phyloP scores from a whole-genome alignment of 2,113 vertebrate genomes.

The Terrapene triunguis region DNA sequence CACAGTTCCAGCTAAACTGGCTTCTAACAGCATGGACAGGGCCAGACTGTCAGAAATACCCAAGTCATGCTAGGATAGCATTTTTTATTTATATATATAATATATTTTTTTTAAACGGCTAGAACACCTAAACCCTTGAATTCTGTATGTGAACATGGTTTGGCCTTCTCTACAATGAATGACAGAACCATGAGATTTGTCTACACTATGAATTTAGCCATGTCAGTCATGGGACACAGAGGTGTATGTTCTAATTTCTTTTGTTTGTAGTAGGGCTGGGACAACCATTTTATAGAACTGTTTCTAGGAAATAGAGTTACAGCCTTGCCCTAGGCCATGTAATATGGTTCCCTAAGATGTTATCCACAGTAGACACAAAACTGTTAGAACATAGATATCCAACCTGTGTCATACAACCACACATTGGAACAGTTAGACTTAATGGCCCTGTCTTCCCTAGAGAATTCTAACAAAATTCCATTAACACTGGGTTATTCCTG shows the following conservation, averaged over 20 bases:
- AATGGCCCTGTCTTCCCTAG: too few relatives aligned
- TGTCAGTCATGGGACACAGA: background rate
- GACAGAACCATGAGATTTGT: rapidly evolving
- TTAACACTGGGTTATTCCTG: too few relatives aligned
- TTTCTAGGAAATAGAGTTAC: background rate
- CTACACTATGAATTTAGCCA: background rate
- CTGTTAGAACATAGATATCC: background rate
- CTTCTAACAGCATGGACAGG: too few relatives aligned
- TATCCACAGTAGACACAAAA: background rate
- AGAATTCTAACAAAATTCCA: too few relatives aligned
- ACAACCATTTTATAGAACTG: rapidly evolving
- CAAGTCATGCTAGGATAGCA: too few relatives aligned
- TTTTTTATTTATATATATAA: too few relatives aligned
- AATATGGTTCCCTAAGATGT: background rate
- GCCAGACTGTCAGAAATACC: too few relatives aligned
- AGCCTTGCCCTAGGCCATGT: background rate
- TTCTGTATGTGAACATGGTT: background rate
- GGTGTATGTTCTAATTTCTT: rapidly evolving
- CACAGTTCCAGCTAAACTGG: too few relatives aligned
- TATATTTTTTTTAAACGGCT: too few relatives aligned
- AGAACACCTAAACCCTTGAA: too few relatives aligned
- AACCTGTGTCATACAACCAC: background rate
- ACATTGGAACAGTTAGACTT: too few relatives aligned
- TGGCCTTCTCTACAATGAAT: background rate
- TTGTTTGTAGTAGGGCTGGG: background rate